Percentiles rank a stretch among this genome's conserved stretches.
Evolutionary conservation across 2,113 vertebrate genomes (phyloP).

Genomic region (Lagenorhynchus albirostris): DNA sequence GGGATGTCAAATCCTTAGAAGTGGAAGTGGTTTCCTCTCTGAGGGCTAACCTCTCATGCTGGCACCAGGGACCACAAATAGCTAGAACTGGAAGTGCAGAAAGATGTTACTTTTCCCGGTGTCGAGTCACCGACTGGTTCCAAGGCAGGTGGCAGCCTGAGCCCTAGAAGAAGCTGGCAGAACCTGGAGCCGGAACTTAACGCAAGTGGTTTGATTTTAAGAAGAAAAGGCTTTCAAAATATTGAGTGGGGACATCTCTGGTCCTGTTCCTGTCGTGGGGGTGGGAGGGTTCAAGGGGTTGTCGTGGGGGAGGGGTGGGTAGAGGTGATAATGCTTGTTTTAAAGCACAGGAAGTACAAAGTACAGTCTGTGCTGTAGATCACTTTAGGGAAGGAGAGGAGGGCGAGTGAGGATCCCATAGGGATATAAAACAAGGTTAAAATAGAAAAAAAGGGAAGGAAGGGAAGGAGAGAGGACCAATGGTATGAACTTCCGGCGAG

Average conservation of each 20-base stretch:
- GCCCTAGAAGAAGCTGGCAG: neutral
- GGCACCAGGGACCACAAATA: neutral
- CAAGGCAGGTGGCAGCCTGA: neutral
- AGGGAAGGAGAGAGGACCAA: neutral
- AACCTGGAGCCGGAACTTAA: neutral
- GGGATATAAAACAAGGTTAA: neutral
- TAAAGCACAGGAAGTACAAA: neutral
- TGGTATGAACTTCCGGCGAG: neutral
- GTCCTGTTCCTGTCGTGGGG: neutral
- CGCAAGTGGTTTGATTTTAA: neutral
- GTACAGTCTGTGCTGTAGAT: accelerated
- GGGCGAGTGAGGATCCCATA: accelerated
- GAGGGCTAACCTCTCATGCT: neutral
- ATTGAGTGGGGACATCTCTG: neutral
- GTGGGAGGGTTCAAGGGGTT: neutral
- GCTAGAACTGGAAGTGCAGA: neutral
- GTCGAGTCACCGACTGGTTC: neutral
- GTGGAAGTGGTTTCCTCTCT: constrained; percentile 3
- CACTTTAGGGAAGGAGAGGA: neutral
- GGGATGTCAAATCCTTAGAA: constrained; percentile 5
- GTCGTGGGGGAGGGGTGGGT: neutral
- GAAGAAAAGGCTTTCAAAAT: neutral
- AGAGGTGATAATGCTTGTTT: neutral
- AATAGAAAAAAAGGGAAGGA: neutral
- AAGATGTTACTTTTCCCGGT: neutral